Evolutionary conservation across 2,888 invertebrate species (phyloP).

Genomic region (Plebejus melissa): DNA sequence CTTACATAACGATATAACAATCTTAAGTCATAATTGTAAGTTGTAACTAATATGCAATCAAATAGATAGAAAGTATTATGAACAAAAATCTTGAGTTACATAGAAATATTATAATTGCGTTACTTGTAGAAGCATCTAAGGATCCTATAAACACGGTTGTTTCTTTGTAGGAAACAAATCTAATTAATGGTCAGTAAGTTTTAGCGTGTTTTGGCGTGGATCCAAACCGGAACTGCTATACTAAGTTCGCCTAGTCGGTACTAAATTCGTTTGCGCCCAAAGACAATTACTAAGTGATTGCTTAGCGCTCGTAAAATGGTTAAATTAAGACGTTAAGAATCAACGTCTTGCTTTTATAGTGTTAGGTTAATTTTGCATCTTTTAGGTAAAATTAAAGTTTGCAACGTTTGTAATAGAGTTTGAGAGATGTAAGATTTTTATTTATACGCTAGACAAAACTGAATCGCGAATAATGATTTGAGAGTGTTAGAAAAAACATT

Average conservation of each 20-base stretch:
- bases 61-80: too few relatives aligned
- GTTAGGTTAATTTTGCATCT: not conserved
- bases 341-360: not conserved
- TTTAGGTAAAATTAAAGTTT: not conserved
- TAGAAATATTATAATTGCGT: not conserved
- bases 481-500: too few relatives aligned
- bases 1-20: too few relatives aligned
- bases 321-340: constrained; percentile 35
- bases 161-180: constrained; percentile 52
- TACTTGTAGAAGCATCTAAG: not conserved
- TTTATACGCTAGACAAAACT: too few relatives aligned
- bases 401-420: not conserved
- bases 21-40: too few relatives aligned
- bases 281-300: constrained; percentile 50
- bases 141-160: not conserved
- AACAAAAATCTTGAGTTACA: too few relatives aligned
- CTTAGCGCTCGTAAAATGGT: constrained; percentile 40
- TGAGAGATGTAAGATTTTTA: too few relatives aligned
- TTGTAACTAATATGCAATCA: too few relatives aligned
- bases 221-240: constrained; percentile 62
- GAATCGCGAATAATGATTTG: too few relatives aligned
- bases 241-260: constrained; percentile 48
- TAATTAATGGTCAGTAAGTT: constrained; percentile 67
- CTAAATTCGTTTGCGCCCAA: constrained; percentile 54
- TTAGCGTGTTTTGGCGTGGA: constrained; percentile 58